Evolutionary conservation across 30 jellyfish, hydroid and myxozoan genomes (phyloP).

Genomic region (Aurelia coerulea): DNA sequence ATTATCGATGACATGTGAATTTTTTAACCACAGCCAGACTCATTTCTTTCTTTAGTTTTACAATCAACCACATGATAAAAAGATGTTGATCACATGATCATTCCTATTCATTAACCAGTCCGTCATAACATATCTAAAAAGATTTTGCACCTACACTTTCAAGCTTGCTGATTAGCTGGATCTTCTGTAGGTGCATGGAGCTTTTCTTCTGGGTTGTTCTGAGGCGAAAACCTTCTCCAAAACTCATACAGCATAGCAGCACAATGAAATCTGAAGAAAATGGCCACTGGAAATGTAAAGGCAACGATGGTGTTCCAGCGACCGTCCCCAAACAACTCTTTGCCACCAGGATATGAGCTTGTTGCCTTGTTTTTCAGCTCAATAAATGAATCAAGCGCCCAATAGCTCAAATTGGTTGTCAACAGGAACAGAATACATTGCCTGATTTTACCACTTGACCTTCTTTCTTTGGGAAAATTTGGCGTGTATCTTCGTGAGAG

Average conservation of each 20-base stretch:
- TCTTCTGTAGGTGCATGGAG: too few relatives aligned
- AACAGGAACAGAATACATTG: conserved; percentile 26
- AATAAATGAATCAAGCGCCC: conserved; percentile 57
- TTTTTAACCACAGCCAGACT: too few relatives aligned
- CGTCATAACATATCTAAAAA: too few relatives aligned
- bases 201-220: too few relatives aligned
- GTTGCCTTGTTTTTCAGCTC: conserved; percentile 43
- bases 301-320: conserved; percentile 16
- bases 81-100: too few relatives aligned
- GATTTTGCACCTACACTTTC: too few relatives aligned
- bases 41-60: too few relatives aligned
- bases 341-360: conserved; percentile 37
- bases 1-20: too few relatives aligned
- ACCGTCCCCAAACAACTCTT: background rate
- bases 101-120: too few relatives aligned
- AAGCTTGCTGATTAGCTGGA: too few relatives aligned
- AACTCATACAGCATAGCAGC: background rate
- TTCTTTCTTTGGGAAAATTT: background rate
- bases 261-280: conserved; percentile 44
- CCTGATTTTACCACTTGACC: conserved; percentile 11
- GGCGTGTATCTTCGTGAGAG: conserved; percentile 39
- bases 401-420: conserved; percentile 47
- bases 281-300: conserved; percentile 35
- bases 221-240: too few relatives aligned
- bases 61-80: too few relatives aligned